phyloP scores from a whole-genome alignment of 2,797 vertebrate species.

The Lacerta viridis region DNA sequence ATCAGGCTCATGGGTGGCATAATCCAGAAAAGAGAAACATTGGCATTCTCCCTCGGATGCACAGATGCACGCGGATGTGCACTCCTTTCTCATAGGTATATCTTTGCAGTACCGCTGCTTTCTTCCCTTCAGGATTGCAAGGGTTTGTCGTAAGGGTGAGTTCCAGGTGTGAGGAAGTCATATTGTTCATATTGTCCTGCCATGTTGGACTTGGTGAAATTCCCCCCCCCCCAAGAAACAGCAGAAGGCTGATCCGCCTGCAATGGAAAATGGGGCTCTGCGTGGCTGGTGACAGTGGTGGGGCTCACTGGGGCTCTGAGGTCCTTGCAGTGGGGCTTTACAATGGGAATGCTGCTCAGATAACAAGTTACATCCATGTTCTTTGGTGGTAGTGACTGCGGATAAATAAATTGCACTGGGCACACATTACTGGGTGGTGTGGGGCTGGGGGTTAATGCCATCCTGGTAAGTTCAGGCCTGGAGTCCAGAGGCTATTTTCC shows the following conservation, averaged over 20 bases:
- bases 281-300: too few relatives aligned
- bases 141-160: too few relatives aligned
- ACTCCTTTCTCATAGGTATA: background rate
- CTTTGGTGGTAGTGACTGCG: background rate
- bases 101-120: background rate
- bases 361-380: background rate
- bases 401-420: background rate
- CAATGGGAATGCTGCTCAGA: background rate
- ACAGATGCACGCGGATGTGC: too few relatives aligned
- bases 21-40: background rate
- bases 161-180: too few relatives aligned
- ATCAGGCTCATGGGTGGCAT: background rate
- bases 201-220: background rate
- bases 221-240: too few relatives aligned
- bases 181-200: background rate
- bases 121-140: background rate
- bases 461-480: background rate
- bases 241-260: background rate
- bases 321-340: background rate
- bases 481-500: background rate
- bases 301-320: background rate
- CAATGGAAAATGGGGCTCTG: background rate
- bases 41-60: too few relatives aligned
- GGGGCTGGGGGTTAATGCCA: background rate
- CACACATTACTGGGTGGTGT: background rate